A percentile compares a stretch with the other conserved stretches of the same genome.
Evolutionary conservation across 2,797 vertebrate genomes (phyloP).

Genomic region (Melanotaenia boesemani): DNA sequence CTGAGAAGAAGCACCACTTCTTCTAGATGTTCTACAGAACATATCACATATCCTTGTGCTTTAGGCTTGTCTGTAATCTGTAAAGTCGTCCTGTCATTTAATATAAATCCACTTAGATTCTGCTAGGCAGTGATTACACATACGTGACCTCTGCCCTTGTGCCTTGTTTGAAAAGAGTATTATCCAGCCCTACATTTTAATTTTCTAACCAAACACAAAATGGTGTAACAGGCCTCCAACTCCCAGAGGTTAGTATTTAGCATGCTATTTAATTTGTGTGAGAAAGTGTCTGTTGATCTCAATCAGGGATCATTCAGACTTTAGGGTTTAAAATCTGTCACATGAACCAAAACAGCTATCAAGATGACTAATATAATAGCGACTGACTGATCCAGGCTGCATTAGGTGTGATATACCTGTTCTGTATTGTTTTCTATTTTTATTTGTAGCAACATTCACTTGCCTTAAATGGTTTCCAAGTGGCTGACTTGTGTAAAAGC

Average conservation of each 20-base stretch:
- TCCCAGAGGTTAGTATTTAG: not conserved
- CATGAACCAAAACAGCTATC: not conserved
- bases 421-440: conserved; percentile 45
- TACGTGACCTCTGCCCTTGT: conserved; percentile 77
- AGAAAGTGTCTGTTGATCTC: conserved; percentile 7
- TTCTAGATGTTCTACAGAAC: conserved; percentile 58
- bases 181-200: conserved; percentile 25
- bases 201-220: conserved; percentile 34
- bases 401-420: conserved; percentile 47
- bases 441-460: conserved; percentile 68
- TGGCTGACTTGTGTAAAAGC: conserved; percentile 51
- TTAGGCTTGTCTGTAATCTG: conserved; percentile 53
- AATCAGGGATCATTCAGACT: not conserved
- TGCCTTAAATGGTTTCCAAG: conserved; percentile 66
- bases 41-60: conserved; percentile 60
- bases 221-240: conserved; percentile 15
- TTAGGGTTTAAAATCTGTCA: conserved; percentile 18
- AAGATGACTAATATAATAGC: conserved; percentile 11
- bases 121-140: conserved; percentile 68
- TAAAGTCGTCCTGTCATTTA: conserved; percentile 63
- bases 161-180: conserved; percentile 75
- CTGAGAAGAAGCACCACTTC: conserved; percentile 38
- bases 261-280: not conserved
- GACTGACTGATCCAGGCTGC: conserved; percentile 31
- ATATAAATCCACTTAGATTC: conserved; percentile 64